Percentiles rank a stretch among this genome's conserved stretches.
phyloP scores from a whole-genome alignment of 2,888 invertebrate species.

The Drosophila merina region DNA sequence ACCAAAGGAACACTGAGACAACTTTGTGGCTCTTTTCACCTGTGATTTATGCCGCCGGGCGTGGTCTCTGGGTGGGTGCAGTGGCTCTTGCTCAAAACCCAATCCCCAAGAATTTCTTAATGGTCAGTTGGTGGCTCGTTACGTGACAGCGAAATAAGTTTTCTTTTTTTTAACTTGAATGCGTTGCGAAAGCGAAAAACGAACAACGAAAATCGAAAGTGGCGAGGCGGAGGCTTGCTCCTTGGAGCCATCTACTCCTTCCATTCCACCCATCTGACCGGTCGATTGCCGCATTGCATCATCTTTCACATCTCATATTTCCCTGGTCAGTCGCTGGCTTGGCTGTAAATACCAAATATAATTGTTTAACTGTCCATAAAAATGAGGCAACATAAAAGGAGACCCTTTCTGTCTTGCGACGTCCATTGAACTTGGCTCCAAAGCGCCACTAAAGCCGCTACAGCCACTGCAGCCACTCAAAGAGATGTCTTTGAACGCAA shows the following conservation, averaged over 20 bases:
- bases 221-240: conserved; percentile 47
- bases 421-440: conserved; percentile 67
- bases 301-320: conserved; percentile 65
- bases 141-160: conserved; percentile 60
- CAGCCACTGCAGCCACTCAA: conserved; percentile 26
- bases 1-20: no score
- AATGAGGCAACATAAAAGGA: conserved; percentile 61
- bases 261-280: conserved; percentile 13
- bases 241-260: conserved; percentile 46
- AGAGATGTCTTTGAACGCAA: conserved; percentile 63
- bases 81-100: conserved; percentile 43
- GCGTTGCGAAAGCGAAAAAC: conserved; percentile 36
- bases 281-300: conserved; percentile 52
- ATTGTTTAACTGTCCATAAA: conserved; percentile 75
- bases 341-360: conserved; percentile 73
- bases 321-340: conserved; percentile 15
- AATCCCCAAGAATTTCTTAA: conserved; percentile 66
- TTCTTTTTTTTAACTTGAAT: conserved; percentile 13
- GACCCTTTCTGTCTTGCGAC: conserved; percentile 60
- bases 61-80: conserved; percentile 33
- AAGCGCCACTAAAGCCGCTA: neutral
- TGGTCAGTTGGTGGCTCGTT: conserved; percentile 55
- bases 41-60: conserved; percentile 67
- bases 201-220: conserved; percentile 62
- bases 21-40: conserved; percentile 38